Conservation (phyloP, 2,113 vertebrate species). For the Phyllostomus hastatus region DNA sequence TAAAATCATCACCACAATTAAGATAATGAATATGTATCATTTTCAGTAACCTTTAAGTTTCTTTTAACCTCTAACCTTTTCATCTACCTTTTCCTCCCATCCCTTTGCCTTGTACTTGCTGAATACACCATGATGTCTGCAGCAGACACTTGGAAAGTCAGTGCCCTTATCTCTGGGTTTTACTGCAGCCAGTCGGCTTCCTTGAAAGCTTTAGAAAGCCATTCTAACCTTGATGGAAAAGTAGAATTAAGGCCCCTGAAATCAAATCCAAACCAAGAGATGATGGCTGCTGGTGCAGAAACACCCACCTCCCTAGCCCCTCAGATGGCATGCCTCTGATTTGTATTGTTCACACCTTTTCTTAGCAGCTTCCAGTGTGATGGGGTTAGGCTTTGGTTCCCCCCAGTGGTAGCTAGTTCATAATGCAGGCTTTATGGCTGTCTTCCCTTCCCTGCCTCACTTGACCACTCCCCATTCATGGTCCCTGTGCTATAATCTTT, state of each 20-base stretch:
- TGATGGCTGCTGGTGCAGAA: background rate
- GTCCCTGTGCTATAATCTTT: background rate
- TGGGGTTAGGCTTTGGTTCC: background rate
- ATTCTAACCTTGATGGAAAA: background rate
- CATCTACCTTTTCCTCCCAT: background rate
- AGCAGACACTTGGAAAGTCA: background rate
- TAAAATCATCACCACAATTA: background rate
- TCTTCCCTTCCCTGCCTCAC: background rate
- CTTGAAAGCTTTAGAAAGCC: background rate
- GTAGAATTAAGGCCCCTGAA: background rate
- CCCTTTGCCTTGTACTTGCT: rapidly evolving
- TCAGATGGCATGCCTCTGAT: background rate
- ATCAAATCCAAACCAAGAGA: background rate
- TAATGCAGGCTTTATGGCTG: background rate
- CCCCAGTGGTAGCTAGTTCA: background rate
- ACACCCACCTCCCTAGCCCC: rapidly evolving
- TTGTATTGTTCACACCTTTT: rapidly evolving
- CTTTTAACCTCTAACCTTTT: background rate
- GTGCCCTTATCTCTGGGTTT: background rate
- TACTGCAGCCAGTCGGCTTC: background rate
- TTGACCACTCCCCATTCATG: background rate
- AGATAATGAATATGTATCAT: background rate
- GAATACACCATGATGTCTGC: background rate
- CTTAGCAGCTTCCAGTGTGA: background rate
- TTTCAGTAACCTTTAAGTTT: background rate